Base-by-base conservation (phyloP, 2,888 invertebrate species). In the Volucella inflata region DNA sequence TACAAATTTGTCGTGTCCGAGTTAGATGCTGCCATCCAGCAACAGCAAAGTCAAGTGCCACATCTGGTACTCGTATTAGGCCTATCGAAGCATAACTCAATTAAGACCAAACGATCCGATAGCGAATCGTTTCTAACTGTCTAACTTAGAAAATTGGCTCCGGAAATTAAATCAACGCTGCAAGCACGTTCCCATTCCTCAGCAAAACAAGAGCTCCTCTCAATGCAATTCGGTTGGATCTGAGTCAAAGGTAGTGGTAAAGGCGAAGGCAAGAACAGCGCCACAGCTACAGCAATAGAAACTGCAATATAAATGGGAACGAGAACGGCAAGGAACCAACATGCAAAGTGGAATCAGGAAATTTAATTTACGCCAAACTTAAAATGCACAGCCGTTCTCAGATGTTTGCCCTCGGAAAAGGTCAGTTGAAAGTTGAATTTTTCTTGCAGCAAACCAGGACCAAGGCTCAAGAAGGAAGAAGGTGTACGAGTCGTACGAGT, bases 131-230 rank as follows among this genome's bases (percentile, higher is more conserved):
- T 67, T 46, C 46, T 21, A 76, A 70, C 44, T 64, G 70, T 67
- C 68, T 51, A 70, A 68, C 44, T 59, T 42, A 38, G 50, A 64
- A 67, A 78, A 65, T 72, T 72, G 79, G 44, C 51, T 71, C 17
- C 42, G 70, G 40, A 81, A 83, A 83, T 78, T 65, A 83, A 78
- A 83, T 83, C 78, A 83, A 67, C 82, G 60, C 48, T 57, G 50
- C 79, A 70, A 50, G 74, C 74, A 74, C 74, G 65, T 74, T 30
- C 70, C 74, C 51, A 74, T 72, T 78, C 57, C 57, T n/a, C 30
- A 48, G 44, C 40, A 65, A 67, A 77, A 59, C 40, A 77, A 71
- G 68, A 77, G 65, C 40, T 48, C 14, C 50, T 38, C 30, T 30
- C 65, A 38, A 51, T 80, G 40, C 42, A 44, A 42, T 71, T 64